Percentiles rank a stretch among this genome's conserved stretches.
phyloP scores from a whole-genome alignment of 2,888 invertebrate genomes.

The Eumacrocentrus americanus region DNA sequence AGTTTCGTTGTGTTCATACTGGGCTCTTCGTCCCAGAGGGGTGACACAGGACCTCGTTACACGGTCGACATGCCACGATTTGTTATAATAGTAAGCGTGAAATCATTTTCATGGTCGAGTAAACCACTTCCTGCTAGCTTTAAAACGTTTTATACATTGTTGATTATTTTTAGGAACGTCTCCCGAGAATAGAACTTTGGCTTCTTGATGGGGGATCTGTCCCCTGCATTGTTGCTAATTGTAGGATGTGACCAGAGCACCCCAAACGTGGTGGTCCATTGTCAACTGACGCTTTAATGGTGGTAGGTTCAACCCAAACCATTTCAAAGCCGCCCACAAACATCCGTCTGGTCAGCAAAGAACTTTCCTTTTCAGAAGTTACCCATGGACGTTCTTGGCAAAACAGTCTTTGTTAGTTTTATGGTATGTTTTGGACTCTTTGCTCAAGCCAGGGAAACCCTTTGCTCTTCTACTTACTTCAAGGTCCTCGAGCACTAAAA shows the following conservation, averaged over 20 bases:
- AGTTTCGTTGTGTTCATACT: background rate
- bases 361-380: conserved; percentile 18
- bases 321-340: background rate
- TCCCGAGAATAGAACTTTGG: conserved; percentile 28
- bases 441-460: conserved; percentile 18
- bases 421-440: conserved; percentile 51
- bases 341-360: background rate
- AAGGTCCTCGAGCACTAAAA: too few relatives aligned
- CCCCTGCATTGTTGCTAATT: conserved; percentile 56
- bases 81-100: conserved; percentile 10
- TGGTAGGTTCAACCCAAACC: background rate
- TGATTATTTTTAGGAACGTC: conserved; percentile 9
- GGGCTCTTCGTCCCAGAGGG: background rate
- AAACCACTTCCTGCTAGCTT: conserved; percentile 5
- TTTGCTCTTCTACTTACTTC: too few relatives aligned
- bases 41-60: background rate
- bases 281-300: conserved; percentile 21
- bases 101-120: conserved; percentile 16
- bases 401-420: conserved; percentile 54
- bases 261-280: conserved; percentile 44
- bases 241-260: conserved; percentile 29
- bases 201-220: conserved; percentile 44
- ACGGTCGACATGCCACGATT: background rate
- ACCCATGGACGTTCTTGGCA: conserved; percentile 10
- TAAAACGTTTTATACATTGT: background rate